A percentile compares a stretch with the other conserved stretches of the same genome.
These are phyloP conservation scores for Drosophila neocordata DNA, from an alignment of 1,140 invertebrate species.

Conservation along the genomic window DNA sequence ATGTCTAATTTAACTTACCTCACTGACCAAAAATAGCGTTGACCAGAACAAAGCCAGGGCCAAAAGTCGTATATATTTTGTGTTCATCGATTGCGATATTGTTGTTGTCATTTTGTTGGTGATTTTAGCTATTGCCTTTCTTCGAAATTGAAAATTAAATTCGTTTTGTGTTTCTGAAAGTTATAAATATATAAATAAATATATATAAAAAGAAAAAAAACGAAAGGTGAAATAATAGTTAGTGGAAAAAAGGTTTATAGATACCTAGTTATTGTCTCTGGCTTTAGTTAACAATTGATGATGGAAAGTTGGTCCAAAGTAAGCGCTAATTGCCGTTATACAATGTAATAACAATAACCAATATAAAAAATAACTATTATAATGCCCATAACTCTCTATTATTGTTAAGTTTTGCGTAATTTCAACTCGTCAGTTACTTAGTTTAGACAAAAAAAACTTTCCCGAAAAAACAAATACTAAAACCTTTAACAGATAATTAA, in stretches of 20 bases:
- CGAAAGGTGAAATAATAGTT: background rate
- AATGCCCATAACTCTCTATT: conserved; percentile 41
- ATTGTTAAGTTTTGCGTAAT: conserved; percentile 55
- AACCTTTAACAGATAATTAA: background rate
- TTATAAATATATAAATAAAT: conserved; percentile 42
- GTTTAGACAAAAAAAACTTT: conserved; percentile 53
- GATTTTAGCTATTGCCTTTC: conserved; percentile 21
- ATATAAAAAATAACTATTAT: conserved; percentile 13
- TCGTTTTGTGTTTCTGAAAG: conserved; percentile 41
- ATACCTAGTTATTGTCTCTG: conserved; percentile 21
- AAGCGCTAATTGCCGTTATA: conserved; percentile 60
- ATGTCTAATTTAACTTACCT: conserved; percentile 67
- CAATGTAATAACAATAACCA: conserved; percentile 38
- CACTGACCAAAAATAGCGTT: conserved; percentile 66
- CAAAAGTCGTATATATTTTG: conserved; percentile 52
- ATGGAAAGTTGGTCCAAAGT: conserved; percentile 54
- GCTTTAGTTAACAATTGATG: conserved; percentile 41
- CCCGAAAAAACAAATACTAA: conserved; percentile 28
- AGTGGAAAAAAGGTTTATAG: background rate
- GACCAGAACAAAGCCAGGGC: conserved; percentile 64
- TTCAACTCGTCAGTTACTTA: conserved; percentile 33
- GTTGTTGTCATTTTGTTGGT: conserved; percentile 26
- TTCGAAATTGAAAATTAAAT: conserved; percentile 13
- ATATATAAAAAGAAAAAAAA: conserved; percentile 10
- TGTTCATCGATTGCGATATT: conserved; percentile 27